Percentiles rank a stretch among this genome's conserved stretches.
phyloP scores from a whole-genome alignment of 2,888 invertebrate genomes.

The Onchidella celtica region DNA sequence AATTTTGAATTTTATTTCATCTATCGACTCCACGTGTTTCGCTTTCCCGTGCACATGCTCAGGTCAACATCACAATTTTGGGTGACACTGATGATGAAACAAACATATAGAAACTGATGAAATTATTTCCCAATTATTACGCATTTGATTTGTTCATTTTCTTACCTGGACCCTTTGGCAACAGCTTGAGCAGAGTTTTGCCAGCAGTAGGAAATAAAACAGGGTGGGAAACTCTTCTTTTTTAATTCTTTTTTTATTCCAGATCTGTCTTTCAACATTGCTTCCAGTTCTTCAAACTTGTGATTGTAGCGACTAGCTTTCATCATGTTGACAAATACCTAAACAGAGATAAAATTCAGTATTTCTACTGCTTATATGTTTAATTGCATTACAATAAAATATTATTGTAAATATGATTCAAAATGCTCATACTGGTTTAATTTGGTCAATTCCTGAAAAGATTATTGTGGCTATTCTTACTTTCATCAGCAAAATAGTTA shows the following conservation, averaged over 20 bases:
- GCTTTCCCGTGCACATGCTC: no score
- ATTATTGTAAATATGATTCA: no score
- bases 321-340: conserved; percentile 76
- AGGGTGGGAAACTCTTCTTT: conserved; percentile 54
- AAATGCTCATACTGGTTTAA: not conserved
- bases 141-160: no score
- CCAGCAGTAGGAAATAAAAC: conserved; percentile 76
- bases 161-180: conserved; percentile 65
- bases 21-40: no score
- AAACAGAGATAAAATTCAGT: conserved; percentile 35
- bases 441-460: not conserved
- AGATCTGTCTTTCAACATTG: conserved; percentile 54
- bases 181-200: conserved; percentile 73
- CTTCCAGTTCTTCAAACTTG: conserved; percentile 73
- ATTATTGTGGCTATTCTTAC: not conserved
- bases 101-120: no score
- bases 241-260: conserved; percentile 37
- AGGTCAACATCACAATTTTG: no score
- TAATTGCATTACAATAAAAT: no score
- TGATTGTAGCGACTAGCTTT: conserved; percentile 64
- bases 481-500: not conserved
- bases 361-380: no score
- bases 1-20: no score
- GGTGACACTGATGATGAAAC: no score
- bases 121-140: no score